Evolutionary conservation across 2,888 invertebrate species (phyloP), one percentile per base, ranked within the genome.

Genomic region (Noctuana brunneofusca): DNA sequence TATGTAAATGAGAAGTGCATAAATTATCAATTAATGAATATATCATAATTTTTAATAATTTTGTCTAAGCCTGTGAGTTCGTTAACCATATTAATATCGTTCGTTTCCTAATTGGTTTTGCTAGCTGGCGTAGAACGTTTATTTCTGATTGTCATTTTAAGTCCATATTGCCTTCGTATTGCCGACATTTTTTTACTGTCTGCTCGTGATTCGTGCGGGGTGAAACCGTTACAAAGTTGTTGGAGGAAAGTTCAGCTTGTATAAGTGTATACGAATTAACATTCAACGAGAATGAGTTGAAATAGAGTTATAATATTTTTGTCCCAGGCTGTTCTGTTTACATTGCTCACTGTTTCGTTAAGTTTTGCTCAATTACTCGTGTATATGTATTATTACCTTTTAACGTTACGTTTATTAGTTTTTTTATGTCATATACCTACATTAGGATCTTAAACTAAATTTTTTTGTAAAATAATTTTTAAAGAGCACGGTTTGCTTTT

Each of bases 401-500:
- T 84, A 81, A 83, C 76, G 80, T 86, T 84, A 84, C 77, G 78
- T 73, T 67, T 80, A 76, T 87, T 76, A 77, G 72, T 75, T 75
- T 72, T 32, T 70, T 81, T 72, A 72, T 64, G 80, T 81, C 83
- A 79, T 79, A 78, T 73, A 75, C 11, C 18, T 43, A 75, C 11
- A 43, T 43, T 43, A 43, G 72, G 75, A 76, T 79, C 79, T 77
- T 79, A 71, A 74, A 76, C 63, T 54, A 66, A 46, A 63, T 65
- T 65, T 64, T 48, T 74, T 72, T 89, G 86, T 87, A 87, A 76
- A 80, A 83, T 85, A 83, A 72, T 66, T 80, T 80, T 80, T 84
- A 83, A 75, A 85, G 87, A 90, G 90, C 90, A 90, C 90, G 90
- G 90, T 90, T 83, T 84, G 87, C 87, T 89, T 89, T 84, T 89